phyloP scores from a whole-genome alignment of 2,113 vertebrate genomes.

The Rallus limicola region DNA sequence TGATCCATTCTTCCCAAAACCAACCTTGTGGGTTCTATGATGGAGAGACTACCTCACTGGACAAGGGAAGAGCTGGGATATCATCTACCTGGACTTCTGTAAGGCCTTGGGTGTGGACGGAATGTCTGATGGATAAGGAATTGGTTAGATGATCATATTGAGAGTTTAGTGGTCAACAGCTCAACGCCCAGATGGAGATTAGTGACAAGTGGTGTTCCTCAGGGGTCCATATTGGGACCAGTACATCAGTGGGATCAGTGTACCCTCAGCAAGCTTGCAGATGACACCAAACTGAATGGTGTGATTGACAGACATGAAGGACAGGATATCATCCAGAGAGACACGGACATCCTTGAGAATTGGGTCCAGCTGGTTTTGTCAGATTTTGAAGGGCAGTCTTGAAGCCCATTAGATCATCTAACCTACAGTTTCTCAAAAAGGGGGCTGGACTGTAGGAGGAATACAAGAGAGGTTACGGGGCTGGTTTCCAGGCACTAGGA shows the following conservation, averaged over 20 bases:
- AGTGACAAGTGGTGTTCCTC: not conserved
- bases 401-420: not conserved
- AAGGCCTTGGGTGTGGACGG: not conserved
- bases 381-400: not conserved
- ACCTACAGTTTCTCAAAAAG: not conserved
- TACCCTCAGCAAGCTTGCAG: not conserved
- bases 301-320: not conserved
- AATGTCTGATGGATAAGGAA: not conserved
- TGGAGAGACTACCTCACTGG: not conserved
- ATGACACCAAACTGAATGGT: not conserved
- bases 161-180: not conserved
- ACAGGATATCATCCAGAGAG: fast-evolving
- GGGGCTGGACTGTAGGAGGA: not conserved
- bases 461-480: not conserved
- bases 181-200: not conserved
- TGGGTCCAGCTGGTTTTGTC: not conserved
- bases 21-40: not conserved
- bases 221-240: not conserved
- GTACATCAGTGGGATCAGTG: not conserved
- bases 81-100: not conserved
- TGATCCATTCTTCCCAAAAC: not conserved
- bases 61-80: not conserved
- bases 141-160: not conserved
- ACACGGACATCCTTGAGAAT: not conserved
- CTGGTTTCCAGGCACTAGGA: not conserved